A percentile compares a stretch with the other conserved stretches of the same genome.
phyloP scores from a whole-genome alignment of 1,140 invertebrate species.

The Notospermus geniculatus region DNA sequence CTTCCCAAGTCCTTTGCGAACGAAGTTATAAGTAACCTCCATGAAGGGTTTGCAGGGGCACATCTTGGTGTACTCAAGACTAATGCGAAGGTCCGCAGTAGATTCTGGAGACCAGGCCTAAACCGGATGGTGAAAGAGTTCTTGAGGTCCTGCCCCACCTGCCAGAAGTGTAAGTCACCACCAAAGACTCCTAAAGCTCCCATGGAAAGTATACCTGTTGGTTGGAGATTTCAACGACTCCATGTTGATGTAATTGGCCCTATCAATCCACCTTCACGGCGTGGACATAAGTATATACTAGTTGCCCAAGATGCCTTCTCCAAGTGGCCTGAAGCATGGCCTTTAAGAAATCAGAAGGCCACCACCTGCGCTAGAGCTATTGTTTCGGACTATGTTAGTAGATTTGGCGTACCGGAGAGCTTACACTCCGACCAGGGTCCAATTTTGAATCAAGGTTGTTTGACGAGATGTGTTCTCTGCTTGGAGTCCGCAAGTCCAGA shows the following conservation, averaged over 20 bases:
- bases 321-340: conserved; percentile 28
- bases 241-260: conserved; percentile 27
- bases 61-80: conserved; percentile 11
- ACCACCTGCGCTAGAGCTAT: conserved; percentile 3
- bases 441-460: conserved; percentile 27
- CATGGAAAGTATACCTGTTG: conserved; percentile 6
- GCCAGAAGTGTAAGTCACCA: too few relatives aligned
- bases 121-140: conserved; percentile 9
- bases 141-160: conserved; percentile 10
- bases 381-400: conserved; percentile 21
- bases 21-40: too few relatives aligned
- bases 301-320: conserved; percentile 36
- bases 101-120: conserved; percentile 16
- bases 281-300: conserved; percentile 24
- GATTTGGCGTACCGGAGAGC: conserved; percentile 19
- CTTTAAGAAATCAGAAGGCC: conserved; percentile 28
- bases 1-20: too few relatives aligned
- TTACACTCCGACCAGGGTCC: conserved; percentile 22
- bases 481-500: conserved; percentile 21
- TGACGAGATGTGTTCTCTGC: conserved; percentile 17
- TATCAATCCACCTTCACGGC: conserved; percentile 26
- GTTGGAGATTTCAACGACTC: neutral
- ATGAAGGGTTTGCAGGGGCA: neutral
- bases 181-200: conserved; percentile 9
- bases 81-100: neutral